phyloP scores from a whole-genome alignment of 2,888 invertebrate genomes.

The Nomada ferruginata region DNA sequence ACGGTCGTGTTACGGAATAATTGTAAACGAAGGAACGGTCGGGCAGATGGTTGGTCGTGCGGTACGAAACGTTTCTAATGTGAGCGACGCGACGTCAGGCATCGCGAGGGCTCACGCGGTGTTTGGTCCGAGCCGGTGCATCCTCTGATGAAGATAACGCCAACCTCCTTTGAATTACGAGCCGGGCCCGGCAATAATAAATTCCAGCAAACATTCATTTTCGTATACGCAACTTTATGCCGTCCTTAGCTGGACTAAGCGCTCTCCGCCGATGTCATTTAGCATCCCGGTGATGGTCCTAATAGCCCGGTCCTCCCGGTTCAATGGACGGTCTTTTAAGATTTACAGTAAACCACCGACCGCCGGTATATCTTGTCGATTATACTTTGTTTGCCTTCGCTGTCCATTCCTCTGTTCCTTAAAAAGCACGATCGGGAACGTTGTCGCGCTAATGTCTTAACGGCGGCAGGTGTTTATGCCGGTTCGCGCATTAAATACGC shows the following conservation, averaged over 20 bases:
- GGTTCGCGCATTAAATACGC: slow-evolving; percentile 5
- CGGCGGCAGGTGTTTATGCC: slow-evolving; percentile 42
- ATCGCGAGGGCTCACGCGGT: slow-evolving; percentile 75
- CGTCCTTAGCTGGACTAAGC: slow-evolving; percentile 83
- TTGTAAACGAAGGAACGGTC: background rate
- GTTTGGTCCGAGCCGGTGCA: slow-evolving; percentile 71
- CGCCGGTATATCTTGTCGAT: slow-evolving; percentile 63
- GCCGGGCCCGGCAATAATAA: slow-evolving; percentile 82
- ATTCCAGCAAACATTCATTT: slow-evolving; percentile 84
- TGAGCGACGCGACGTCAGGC: slow-evolving; percentile 68
- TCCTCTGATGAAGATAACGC: slow-evolving; percentile 84
- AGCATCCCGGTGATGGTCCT: slow-evolving; percentile 82
- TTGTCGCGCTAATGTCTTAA: slow-evolving; percentile 22
- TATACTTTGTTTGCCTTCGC: slow-evolving; percentile 57
- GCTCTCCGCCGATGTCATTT: slow-evolving; percentile 82
- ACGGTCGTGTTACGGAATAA: too few species aligned
- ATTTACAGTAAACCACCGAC: slow-evolving; percentile 66
- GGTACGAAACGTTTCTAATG: slow-evolving; percentile 63
- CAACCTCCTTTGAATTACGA: slow-evolving; percentile 83
- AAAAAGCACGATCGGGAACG: slow-evolving; percentile 1
- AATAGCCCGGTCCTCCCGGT: slow-evolving; percentile 77
- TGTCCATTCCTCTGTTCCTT: slow-evolving; percentile 12
- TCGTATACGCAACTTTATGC: slow-evolving; percentile 84
- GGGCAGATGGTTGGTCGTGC: slow-evolving; percentile 13
- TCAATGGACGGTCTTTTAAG: slow-evolving; percentile 71